These are phyloP conservation scores for Tapirus terrestris DNA, from an alignment of 2,113 vertebrate genomes.

Conservation along the genomic window DNA sequence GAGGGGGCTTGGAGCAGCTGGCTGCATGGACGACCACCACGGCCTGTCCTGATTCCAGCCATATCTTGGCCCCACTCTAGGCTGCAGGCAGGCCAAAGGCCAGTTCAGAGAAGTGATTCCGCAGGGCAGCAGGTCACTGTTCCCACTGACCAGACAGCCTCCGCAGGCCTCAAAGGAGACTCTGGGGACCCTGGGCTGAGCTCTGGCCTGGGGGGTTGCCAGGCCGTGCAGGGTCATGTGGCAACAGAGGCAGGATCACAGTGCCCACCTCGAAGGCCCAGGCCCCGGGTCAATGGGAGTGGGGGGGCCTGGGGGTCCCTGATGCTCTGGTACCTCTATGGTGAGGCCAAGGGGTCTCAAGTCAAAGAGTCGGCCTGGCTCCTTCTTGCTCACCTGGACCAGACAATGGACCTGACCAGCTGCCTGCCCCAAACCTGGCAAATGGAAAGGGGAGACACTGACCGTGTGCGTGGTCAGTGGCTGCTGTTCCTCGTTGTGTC, in stretches of 20 bases:
- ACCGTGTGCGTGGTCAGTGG: neutral
- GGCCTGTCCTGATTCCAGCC: neutral
- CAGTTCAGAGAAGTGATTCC: neutral
- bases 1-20: neutral
- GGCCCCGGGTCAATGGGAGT: neutral
- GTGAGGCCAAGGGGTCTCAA: neutral
- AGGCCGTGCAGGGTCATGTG: neutral
- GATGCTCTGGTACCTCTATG: no score
- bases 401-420: neutral
- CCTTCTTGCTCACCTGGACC: neutral
- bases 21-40: neutral
- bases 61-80: neutral
- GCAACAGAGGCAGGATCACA: neutral
- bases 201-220: neutral
- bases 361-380: neutral
- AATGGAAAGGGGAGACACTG: neutral
- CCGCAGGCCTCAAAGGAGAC: neutral
- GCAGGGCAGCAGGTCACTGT: accelerated
- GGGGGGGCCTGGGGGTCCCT: neutral
- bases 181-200: neutral
- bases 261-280: neutral
- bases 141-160: neutral
- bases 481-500: neutral
- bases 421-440: neutral
- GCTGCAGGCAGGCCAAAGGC: neutral